Evolutionary conservation across 2,888 invertebrate species (phyloP).

Genomic region (Strigamia crassipes): DNA sequence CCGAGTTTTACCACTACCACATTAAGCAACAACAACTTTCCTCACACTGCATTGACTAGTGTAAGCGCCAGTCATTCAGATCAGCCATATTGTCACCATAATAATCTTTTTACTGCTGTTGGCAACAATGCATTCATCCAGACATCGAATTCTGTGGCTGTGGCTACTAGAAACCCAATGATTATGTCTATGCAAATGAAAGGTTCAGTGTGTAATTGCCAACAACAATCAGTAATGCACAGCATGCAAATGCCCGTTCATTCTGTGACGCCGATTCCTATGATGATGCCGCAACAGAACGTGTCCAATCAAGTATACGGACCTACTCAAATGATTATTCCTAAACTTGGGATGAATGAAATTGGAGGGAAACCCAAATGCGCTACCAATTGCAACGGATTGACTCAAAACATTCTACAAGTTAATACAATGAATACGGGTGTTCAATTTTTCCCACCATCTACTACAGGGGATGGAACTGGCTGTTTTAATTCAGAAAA

Average conservation of each 20-base stretch:
- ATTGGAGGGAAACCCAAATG: background rate
- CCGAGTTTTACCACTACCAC: background rate
- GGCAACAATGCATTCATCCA: background rate
- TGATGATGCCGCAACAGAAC: background rate
- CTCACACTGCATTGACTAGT: background rate
- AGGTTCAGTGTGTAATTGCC: background rate
- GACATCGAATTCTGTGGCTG: background rate
- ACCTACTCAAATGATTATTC: background rate
- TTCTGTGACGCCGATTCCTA: background rate
- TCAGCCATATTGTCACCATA: background rate
- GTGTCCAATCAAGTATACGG: background rate
- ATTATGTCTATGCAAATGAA: background rate
- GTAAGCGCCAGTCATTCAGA: background rate
- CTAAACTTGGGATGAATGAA: background rate
- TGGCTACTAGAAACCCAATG: background rate
- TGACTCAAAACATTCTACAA: background rate
- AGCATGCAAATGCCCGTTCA: background rate
- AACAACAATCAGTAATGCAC: constrained; percentile 3
- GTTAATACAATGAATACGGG: constrained; percentile 10
- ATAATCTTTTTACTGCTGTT: background rate
- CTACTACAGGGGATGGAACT: background rate
- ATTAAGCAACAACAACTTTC: background rate
- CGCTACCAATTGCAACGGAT: background rate
- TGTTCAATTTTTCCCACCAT: constrained; percentile 8
- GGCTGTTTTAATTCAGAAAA: background rate